Conservation (phyloP, 2,888 invertebrate species). For the Erannis defoliaria region DNA sequence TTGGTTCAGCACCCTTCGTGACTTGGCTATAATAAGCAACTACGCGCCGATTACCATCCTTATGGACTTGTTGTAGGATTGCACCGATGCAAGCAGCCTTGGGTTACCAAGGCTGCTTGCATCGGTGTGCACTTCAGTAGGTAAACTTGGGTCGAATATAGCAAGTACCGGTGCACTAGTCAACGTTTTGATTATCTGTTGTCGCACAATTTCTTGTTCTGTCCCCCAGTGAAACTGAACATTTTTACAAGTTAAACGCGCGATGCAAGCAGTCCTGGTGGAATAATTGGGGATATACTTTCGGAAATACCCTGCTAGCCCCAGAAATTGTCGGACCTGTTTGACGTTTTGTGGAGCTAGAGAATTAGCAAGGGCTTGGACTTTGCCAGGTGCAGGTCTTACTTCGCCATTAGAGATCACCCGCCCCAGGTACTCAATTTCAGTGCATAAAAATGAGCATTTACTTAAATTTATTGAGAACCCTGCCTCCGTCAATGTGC, state of each 20-base stretch:
- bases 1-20: slow-evolving; percentile 40
- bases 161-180: slow-evolving; percentile 39
- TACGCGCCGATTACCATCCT: slow-evolving; percentile 19
- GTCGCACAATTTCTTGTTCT: slow-evolving; percentile 22
- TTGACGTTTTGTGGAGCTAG: neutral
- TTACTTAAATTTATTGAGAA: slow-evolving; percentile 37
- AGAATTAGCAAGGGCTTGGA: neutral
- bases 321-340: slow-evolving; percentile 8
- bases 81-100: slow-evolving; percentile 37
- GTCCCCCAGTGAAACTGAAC: slow-evolving; percentile 24
- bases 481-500: slow-evolving; percentile 28
- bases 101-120: slow-evolving; percentile 11
- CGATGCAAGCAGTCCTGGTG: slow-evolving; percentile 28
- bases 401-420: neutral
- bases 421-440: slow-evolving; percentile 1
- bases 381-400: slow-evolving; percentile 1
- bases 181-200: slow-evolving; percentile 18
- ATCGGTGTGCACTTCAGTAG: slow-evolving; percentile 37
- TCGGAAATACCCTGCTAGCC: neutral
- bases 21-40: slow-evolving; percentile 39
- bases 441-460: slow-evolving; percentile 10
- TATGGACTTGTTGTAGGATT: slow-evolving; percentile 29
- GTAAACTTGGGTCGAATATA: slow-evolving; percentile 34
- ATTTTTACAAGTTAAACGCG: slow-evolving; percentile 10
- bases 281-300: slow-evolving; percentile 31